phyloP scores from a whole-genome alignment of 2,797 vertebrate genomes.

The Myotis findleyi region DNA sequence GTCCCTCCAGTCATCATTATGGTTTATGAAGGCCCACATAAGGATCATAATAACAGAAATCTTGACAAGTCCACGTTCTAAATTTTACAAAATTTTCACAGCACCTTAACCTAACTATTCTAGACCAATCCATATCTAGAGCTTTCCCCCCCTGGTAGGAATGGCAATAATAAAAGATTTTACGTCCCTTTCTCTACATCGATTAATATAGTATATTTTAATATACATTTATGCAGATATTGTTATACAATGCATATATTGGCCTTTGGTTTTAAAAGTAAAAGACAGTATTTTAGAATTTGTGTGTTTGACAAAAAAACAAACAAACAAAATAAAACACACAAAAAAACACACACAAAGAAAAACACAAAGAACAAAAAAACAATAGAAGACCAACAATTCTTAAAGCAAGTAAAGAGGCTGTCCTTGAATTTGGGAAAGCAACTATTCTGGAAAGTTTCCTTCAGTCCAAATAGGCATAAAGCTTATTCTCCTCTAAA shows the following conservation, averaged over 20 bases:
- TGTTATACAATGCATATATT: neutral
- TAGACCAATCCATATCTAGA: neutral
- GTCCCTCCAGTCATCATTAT: neutral
- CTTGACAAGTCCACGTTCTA: neutral
- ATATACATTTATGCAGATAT: neutral
- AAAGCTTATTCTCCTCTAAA: neutral
- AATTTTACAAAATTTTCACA: neutral
- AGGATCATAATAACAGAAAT: neutral
- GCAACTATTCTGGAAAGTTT: neutral
- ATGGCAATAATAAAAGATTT: neutral
- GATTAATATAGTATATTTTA: neutral
- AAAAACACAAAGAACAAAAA: neutral
- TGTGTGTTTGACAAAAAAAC: neutral
- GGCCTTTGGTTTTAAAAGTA: constrained; percentile 16
- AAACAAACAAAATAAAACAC: no score
- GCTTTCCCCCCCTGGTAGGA: neutral
- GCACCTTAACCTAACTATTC: neutral
- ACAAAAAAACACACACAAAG: no score
- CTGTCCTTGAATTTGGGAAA: neutral
- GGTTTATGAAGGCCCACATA: neutral
- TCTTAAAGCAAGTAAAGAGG: neutral
- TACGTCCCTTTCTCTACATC: neutral
- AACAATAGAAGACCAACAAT: neutral
- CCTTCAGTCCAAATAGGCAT: neutral
- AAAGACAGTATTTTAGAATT: constrained; percentile 10